Percentiles rank a stretch among this genome's conserved stretches.
Evolutionary conservation across 2,113 vertebrate species (phyloP).

Genomic region (Rana temporaria): DNA sequence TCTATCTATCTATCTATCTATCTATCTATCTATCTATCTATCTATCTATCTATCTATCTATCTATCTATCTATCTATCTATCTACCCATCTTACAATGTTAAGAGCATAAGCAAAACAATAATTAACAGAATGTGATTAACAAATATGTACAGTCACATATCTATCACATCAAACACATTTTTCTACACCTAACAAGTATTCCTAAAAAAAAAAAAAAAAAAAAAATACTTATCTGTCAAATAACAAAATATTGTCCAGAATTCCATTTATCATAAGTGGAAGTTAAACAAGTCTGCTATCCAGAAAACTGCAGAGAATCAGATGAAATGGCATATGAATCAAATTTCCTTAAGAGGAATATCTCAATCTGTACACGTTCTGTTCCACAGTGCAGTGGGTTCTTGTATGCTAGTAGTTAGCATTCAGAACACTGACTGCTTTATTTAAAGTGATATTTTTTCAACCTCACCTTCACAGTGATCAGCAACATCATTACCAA

Average conservation of each 20-base stretch:
- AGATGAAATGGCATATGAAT: background rate
- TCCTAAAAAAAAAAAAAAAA: conserved; percentile 4
- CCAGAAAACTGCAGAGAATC: background rate
- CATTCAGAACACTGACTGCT: background rate
- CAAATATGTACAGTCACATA: background rate
- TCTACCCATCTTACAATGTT: too few species aligned
- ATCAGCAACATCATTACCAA: too few species aligned
- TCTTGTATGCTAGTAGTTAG: background rate
- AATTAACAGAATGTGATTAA: background rate
- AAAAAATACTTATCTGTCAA: conserved; percentile 7
- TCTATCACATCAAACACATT: background rate
- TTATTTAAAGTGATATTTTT: background rate
- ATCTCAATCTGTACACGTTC: background rate
- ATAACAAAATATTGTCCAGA: background rate
- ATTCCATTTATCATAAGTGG: conserved; percentile 26
- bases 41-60: too few species aligned
- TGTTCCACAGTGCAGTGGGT: background rate
- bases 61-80: too few species aligned
- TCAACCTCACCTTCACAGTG: too few species aligned
- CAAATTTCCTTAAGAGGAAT: conserved; percentile 5
- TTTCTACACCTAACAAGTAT: background rate
- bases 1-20: too few species aligned
- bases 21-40: too few species aligned
- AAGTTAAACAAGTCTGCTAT: conserved; percentile 32
- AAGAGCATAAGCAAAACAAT: too few species aligned